phyloP scores from a whole-genome alignment of 2,888 invertebrate genomes.

The Tanypteryx hageni region DNA sequence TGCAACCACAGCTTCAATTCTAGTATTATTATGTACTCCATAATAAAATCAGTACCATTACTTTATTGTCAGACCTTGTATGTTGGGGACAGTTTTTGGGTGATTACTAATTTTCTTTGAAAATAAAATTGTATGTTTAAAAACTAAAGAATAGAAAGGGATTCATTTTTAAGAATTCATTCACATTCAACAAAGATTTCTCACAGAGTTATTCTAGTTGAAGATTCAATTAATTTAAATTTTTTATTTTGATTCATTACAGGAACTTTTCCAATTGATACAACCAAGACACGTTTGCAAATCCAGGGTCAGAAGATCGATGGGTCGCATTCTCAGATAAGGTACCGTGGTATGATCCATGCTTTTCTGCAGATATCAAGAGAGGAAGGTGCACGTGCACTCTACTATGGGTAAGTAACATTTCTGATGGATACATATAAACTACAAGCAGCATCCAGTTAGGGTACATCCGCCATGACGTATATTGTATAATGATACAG shows the following conservation, averaged over 20 bases:
- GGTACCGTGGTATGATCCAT: slow-evolving; percentile 95
- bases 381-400: slow-evolving; percentile 90
- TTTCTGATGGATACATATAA: slow-evolving; percentile 17
- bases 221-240: background rate
- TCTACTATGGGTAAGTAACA: slow-evolving; percentile 88
- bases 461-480: no score
- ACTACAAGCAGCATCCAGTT: no score
- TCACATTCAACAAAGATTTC: background rate
- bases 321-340: slow-evolving; percentile 83
- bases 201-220: background rate
- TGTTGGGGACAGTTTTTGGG: no score
- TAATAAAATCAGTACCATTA: no score
- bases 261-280: slow-evolving; percentile 98
- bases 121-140: background rate
- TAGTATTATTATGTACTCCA: no score
- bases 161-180: background rate
- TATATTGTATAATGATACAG: no score
- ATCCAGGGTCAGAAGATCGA: slow-evolving; percentile 94
- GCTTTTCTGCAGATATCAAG: slow-evolving; percentile 90
- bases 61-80: no score
- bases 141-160: background rate
- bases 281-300: slow-evolving; percentile 95
- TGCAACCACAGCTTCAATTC: no score
- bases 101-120: background rate
- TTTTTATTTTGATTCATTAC: slow-evolving; percentile 69